Base-by-base conservation (phyloP, 2,888 invertebrate genomes). In the Drosophila stalkeri region DNA sequence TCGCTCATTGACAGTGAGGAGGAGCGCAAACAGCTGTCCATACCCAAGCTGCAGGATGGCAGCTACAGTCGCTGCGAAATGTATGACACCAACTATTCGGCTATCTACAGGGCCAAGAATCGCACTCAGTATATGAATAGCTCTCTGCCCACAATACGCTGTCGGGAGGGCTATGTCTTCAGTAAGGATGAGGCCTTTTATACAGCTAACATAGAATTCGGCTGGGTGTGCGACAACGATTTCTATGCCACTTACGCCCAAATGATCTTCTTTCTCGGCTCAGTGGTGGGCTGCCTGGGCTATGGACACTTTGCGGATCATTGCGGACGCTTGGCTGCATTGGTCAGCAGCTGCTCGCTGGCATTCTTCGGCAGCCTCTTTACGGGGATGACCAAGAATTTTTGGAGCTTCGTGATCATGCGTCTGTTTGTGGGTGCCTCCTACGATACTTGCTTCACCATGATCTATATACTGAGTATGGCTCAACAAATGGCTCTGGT, bases 391-490 rank as follows among this genome's bases (percentile, higher is more conserved):
- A 94, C 95, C 77, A 92, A 93, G 33, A 94, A 94, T 14, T 97
- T 97, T 92, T 94, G 95, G 94, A 92, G 95, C 0, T 98, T 97
- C 91, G 95, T 96, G 0, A 81, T 96, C 0, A 96, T 96, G 89
- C 93, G 98, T 39, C 97, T 98, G 93, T 93, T 97, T 35, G 96
- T 97, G 0, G 98, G 98, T 2, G 94, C 97, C 90, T 97, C 97
- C 2, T 98, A 96, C 89, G 97, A 97, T 92, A 97, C 97, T 92
- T 97, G 97, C 90, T 97, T 97, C 92, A 97, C 97, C 14, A 97
- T 97, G 97, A 97, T 97, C 96, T 97, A 97, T 85, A 97, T 97
- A 89, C 93, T 98, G 81, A 97, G 97, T 97, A 93, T 95, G 95
- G 6, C 14, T 43, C 0, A 27, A 27, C 27, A 27, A 27, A 27